phyloP scores from a whole-genome alignment of 2,888 invertebrate species.

The Oscheius sp. region DNA sequence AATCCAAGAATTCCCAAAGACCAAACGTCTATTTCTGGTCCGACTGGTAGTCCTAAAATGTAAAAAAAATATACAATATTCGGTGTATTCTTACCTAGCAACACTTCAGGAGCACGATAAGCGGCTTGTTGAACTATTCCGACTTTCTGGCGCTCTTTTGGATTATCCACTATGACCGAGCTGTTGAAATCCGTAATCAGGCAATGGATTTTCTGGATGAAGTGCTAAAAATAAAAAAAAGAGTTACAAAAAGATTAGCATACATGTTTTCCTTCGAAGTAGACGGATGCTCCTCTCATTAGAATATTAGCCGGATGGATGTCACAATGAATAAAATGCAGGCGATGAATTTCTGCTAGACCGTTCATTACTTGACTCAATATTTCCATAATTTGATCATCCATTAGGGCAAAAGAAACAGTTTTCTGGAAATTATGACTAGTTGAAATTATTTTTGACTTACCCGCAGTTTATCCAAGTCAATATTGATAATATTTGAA shows the following conservation, averaged over 20 bases:
- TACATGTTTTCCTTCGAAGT: conserved; percentile 2
- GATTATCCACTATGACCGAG: background rate
- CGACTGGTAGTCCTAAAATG: background rate
- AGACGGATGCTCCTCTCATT: background rate
- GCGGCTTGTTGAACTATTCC: conserved; percentile 13
- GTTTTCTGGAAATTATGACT: background rate
- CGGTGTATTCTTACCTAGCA: conserved; percentile 2
- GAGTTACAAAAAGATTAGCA: background rate
- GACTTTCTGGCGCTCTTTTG: background rate
- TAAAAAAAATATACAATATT: background rate
- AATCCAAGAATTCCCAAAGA: background rate
- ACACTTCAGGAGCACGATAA: conserved; percentile 6
- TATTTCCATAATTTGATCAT: background rate
- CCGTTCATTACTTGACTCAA: background rate
- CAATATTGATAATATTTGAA: background rate
- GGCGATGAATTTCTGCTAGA: background rate
- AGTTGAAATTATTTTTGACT: background rate
- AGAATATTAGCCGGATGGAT: conserved; percentile 1
- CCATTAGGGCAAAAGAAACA: background rate
- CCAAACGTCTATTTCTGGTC: background rate
- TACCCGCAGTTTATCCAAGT: conserved; percentile 9
- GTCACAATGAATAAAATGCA: conserved; percentile 5
- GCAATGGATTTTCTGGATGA: background rate
- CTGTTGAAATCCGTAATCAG: background rate
- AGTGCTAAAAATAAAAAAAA: background rate